Base-by-base conservation (phyloP, 2,113 vertebrate genomes). In the Miniopterus natalensis region DNA sequence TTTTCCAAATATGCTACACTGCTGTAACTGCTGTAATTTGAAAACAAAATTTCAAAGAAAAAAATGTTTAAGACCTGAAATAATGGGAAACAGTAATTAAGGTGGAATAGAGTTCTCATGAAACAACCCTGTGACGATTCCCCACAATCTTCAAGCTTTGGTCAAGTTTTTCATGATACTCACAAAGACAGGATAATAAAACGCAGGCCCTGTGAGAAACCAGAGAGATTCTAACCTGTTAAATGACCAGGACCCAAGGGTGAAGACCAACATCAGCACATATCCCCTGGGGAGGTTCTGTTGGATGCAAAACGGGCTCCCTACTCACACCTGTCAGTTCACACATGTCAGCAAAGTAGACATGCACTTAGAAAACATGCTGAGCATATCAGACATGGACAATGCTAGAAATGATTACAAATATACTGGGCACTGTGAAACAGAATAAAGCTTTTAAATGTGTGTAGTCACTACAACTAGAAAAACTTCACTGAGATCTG, bases 1-100 rank as follows among this genome's bases (percentile, higher is more conserved):
- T 95, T 77, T 85, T 78, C 49, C 68, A 78, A 90, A 73, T 92
- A 77, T 89, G 23, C 11, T 36, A n/a, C 86, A 65, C 77, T 77
- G 45, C 18, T n/a, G 29, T 75, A 55, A 79, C 18, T 51, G 85
- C 25, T 45, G 2, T 74, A 83, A 89, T 14, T 85, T 81, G 77
- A 53, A 87, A 95, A 87, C 8, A 91, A 57, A n/a, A 57, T 68
- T 42, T 55, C 49, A 92, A 55, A 78, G 51, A 53, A 78, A 79
- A 92, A 73, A 70, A 0, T 25, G 2, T 89, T 88, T 57, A 23
- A 85, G 42, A 75, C 18, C 57, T 40, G 55, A 49, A 31, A 92
- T 11, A 81, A 61, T 45, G 61, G 0, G 40, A 63, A 70, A 29
- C 4, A 81, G 51, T 84, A 13, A 27, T 74, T 47, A 84, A 2